Evolutionary conservation across 1,140 invertebrate genomes (phyloP).

Genomic region (Drosophila watanabei): DNA sequence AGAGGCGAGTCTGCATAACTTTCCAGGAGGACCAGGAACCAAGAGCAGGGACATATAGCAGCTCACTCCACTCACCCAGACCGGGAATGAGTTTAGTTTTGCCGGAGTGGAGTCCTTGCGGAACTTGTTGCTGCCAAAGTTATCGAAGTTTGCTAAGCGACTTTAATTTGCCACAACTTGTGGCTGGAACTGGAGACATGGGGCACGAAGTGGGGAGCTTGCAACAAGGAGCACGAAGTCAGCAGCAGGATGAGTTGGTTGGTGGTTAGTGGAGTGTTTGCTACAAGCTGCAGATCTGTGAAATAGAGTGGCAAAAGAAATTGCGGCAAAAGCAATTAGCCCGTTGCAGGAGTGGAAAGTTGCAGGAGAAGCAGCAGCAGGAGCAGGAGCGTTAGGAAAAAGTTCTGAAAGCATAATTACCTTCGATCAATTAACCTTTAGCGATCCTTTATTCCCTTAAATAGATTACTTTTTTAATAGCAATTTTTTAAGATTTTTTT

Average conservation of each 20-base stretch:
- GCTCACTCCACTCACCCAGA: neutral
- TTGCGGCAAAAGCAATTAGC: constrained; percentile 48
- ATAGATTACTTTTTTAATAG: constrained; percentile 32
- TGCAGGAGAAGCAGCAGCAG: neutral
- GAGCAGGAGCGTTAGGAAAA: neutral
- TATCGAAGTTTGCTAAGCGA: constrained; percentile 52
- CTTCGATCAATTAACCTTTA: constrained; percentile 49
- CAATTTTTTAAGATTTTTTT: neutral
- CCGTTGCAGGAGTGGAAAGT: constrained; percentile 9
- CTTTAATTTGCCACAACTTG: constrained; percentile 54
- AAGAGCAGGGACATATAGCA: constrained; percentile 16
- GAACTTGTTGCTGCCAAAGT: constrained; percentile 55
- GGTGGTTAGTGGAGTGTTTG: constrained; percentile 14
- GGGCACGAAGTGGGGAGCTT: neutral
- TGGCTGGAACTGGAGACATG: constrained; percentile 20
- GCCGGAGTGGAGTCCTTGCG: constrained; percentile 38
- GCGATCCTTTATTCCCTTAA: constrained; percentile 20
- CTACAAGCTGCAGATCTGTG: constrained; percentile 32
- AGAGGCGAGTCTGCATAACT: constrained; percentile 68
- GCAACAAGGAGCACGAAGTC: neutral
- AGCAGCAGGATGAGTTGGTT: neutral
- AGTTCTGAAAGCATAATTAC: constrained; percentile 41
- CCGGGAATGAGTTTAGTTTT: constrained; percentile 40
- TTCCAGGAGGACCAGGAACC: constrained; percentile 26
- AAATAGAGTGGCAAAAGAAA: constrained; percentile 33